Evolutionary conservation across 2,113 vertebrate genomes (phyloP).

Genomic region (Pygoscelis adeliae): DNA sequence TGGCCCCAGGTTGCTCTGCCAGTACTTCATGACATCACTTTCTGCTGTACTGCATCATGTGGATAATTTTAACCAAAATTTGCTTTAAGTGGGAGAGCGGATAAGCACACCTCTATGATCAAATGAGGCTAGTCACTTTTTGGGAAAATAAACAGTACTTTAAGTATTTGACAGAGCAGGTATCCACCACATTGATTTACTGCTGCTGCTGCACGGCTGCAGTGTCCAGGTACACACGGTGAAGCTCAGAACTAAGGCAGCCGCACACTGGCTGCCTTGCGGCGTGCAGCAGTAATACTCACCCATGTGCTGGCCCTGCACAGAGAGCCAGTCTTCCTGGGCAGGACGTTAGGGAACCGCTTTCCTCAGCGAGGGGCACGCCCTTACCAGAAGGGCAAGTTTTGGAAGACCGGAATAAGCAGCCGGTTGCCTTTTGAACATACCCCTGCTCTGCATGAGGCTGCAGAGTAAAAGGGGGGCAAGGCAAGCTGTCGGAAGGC

Average conservation of each 20-base stretch:
- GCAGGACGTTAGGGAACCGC: fast-evolving
- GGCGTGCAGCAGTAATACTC: fast-evolving
- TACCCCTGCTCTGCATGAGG: fast-evolving
- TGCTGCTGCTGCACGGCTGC: fast-evolving
- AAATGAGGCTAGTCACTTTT: background rate
- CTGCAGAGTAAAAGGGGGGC: background rate
- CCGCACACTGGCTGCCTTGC: fast-evolving
- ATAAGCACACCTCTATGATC: background rate
- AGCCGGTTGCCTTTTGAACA: fast-evolving
- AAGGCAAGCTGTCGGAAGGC: background rate
- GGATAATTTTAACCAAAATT: fast-evolving
- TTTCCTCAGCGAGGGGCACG: background rate
- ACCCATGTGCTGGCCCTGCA: fast-evolving
- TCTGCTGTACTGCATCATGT: fast-evolving
- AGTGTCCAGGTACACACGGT: fast-evolving
- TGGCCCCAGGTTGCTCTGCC: background rate
- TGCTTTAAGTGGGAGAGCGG: background rate
- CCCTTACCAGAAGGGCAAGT: too few relatives aligned
- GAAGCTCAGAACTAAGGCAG: background rate
- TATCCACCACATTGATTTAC: fast-evolving
- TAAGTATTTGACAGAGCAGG: fast-evolving
- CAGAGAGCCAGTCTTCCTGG: fast-evolving
- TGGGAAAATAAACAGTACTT: fast-evolving
- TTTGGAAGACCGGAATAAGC: background rate
- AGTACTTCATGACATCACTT: fast-evolving